Evolutionary conservation across 1,140 invertebrate species (phyloP).

Genomic region (Drosophila fuyamai): DNA sequence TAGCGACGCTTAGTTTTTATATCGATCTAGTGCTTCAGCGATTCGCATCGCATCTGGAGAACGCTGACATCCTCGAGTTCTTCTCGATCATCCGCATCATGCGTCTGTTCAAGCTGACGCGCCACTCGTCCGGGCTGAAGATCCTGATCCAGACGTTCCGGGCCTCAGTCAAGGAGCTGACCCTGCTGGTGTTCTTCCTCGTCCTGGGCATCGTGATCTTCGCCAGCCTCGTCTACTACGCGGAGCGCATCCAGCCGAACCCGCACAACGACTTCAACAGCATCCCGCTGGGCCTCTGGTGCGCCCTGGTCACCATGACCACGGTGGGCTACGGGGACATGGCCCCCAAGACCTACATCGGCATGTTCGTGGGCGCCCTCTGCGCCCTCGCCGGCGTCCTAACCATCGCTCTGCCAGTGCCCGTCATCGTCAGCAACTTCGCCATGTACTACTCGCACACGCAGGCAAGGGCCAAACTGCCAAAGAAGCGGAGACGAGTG

Average conservation of each 20-base stretch:
- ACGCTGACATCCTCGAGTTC: constrained; percentile 99
- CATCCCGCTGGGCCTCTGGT: constrained; percentile 98
- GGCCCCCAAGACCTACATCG: constrained; percentile 97
- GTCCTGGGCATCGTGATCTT: constrained; percentile 98
- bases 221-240: constrained; percentile 98
- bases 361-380: constrained; percentile 98
- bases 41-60: constrained; percentile 96
- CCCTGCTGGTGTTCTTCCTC: constrained; percentile 97
- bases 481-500: constrained; percentile 97
- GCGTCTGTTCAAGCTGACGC: constrained; percentile 98
- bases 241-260: constrained; percentile 95
- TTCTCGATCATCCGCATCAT: constrained; percentile 99
- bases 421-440: constrained; percentile 99
- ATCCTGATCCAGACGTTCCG: constrained; percentile 99
- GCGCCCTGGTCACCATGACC: constrained; percentile 99
- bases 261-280: constrained; percentile 95
- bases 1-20: constrained; percentile 99
- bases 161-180: constrained; percentile 98
- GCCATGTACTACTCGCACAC: constrained; percentile 99
- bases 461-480: constrained; percentile 97
- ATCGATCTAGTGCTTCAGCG: constrained; percentile 95
- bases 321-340: constrained; percentile 99
- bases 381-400: constrained; percentile 98
- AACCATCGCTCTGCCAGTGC: constrained; percentile 98
- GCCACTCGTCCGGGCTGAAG: constrained; percentile 98